Evolutionary conservation across 2,888 invertebrate genomes (phyloP).

Genomic region (Dryococelus australis): DNA sequence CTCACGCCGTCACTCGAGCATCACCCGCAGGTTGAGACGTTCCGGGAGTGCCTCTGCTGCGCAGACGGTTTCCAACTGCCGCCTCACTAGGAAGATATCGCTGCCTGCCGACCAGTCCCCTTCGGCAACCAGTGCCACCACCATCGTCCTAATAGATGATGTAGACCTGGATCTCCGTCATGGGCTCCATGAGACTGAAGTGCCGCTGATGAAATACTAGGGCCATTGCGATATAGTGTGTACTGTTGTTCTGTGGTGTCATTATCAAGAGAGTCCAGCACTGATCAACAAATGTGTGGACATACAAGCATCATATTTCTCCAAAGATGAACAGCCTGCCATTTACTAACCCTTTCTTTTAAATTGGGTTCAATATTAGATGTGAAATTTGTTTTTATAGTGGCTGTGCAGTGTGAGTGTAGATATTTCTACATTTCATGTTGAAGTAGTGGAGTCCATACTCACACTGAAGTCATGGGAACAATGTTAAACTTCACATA

Average conservation of each 20-base stretch:
- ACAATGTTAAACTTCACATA: too few species aligned
- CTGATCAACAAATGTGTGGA: background rate
- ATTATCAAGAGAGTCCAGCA: too few species aligned
- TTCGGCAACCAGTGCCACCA: constrained; percentile 70
- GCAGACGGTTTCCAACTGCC: background rate
- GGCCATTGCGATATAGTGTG: background rate
- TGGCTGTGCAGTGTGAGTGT: too few species aligned
- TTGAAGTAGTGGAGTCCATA: too few species aligned
- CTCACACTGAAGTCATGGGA: too few species aligned
- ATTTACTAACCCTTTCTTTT: background rate
- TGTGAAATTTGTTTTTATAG: background rate
- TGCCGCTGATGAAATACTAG: constrained; percentile 40
- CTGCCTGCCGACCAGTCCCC: constrained; percentile 63
- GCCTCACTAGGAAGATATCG: constrained; percentile 54
- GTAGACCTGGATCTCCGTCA: constrained; percentile 30
- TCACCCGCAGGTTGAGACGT: constrained; percentile 31
- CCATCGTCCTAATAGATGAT: constrained; percentile 70
- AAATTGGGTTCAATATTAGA: background rate
- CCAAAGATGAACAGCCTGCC: background rate
- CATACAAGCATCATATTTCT: background rate
- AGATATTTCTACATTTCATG: too few species aligned
- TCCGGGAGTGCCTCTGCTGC: constrained; percentile 34
- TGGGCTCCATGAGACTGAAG: constrained; percentile 33
- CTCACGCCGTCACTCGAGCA: constrained; percentile 33
- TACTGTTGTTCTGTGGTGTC: too few species aligned